Percentiles rank a stretch among this genome's conserved stretches.
phyloP scores from a whole-genome alignment of 2,888 invertebrate genomes.

The Acrocyrtus sp. region DNA sequence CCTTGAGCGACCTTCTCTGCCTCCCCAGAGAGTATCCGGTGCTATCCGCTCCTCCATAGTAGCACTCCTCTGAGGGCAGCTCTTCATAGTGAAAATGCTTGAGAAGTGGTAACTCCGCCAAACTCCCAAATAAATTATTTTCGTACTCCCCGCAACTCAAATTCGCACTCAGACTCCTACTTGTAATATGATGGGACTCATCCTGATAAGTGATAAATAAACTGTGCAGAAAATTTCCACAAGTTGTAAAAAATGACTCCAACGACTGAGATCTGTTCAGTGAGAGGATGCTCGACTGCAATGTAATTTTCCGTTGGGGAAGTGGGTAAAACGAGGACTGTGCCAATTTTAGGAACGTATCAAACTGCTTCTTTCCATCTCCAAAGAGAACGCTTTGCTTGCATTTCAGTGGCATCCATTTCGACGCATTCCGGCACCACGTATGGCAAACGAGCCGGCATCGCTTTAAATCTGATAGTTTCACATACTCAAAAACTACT shows the following conservation, averaged over 20 bases:
- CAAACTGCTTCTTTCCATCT: conserved; percentile 39
- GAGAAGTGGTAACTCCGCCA: conserved; percentile 28
- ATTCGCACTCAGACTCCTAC: not conserved
- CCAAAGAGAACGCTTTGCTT: conserved; percentile 45
- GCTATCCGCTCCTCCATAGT: not conserved
- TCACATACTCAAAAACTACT: conserved; percentile 42
- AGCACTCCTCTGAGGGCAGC: conserved; percentile 12
- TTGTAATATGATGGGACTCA: conserved; percentile 33
- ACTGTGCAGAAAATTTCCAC: conserved; percentile 26
- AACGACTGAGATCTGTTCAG: conserved; percentile 43
- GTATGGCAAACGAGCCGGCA: conserved; percentile 45
- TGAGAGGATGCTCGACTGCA: conserved; percentile 40
- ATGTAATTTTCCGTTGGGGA: conserved; percentile 28
- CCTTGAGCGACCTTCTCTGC: conserved; percentile 13
- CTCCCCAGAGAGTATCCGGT: not conserved
- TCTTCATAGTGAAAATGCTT: conserved; percentile 45
- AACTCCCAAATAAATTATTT: conserved; percentile 21
- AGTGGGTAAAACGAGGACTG: conserved; percentile 31
- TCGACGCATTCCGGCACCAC: conserved; percentile 35
- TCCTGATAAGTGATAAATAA: conserved; percentile 47
- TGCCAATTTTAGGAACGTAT: conserved; percentile 31
- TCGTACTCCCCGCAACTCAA: conserved; percentile 3
- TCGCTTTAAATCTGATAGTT: conserved; percentile 40
- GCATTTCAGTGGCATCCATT: conserved; percentile 16
- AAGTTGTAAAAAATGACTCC: conserved; percentile 30